Percentiles rank a stretch among this genome's conserved stretches.
phyloP scores from a whole-genome alignment of 2,888 invertebrate genomes.

The Apomyelois bistriatella region DNA sequence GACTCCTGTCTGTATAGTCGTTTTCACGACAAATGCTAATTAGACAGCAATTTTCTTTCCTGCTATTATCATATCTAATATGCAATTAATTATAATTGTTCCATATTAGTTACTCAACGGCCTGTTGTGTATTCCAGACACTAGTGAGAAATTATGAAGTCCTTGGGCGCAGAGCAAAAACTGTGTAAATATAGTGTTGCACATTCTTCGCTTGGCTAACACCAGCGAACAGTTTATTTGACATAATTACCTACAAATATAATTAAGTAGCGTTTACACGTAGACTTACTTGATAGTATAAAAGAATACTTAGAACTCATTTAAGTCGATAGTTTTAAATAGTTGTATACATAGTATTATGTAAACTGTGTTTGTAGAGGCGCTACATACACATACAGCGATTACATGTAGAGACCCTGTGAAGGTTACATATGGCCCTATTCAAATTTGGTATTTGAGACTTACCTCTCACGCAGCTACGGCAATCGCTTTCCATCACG shows the following conservation, averaged over 20 bases:
- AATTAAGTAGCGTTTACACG: not conserved
- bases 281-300: not conserved
- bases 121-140: not conserved
- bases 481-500: too few relatives aligned
- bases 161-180: not conserved
- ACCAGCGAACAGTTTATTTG: not conserved
- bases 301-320: too few relatives aligned
- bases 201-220: not conserved
- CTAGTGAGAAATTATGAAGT: constrained; percentile 6
- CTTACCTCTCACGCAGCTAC: too few relatives aligned
- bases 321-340: too few relatives aligned
- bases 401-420: too few relatives aligned
- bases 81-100: constrained; percentile 1
- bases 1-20: not conserved
- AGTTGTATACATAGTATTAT: too few relatives aligned
- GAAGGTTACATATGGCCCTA: too few relatives aligned
- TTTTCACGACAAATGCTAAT: not conserved
- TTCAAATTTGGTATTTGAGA: too few relatives aligned
- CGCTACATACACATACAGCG: too few relatives aligned
- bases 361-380: too few relatives aligned
- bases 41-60: not conserved
- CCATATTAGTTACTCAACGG: not conserved
- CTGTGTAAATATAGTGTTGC: constrained; percentile 4
- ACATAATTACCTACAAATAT: constrained; percentile 7
- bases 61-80: constrained; percentile 3